Base-by-base conservation (phyloP, 2,113 vertebrate genomes). In the Brachirus orientalis region DNA sequence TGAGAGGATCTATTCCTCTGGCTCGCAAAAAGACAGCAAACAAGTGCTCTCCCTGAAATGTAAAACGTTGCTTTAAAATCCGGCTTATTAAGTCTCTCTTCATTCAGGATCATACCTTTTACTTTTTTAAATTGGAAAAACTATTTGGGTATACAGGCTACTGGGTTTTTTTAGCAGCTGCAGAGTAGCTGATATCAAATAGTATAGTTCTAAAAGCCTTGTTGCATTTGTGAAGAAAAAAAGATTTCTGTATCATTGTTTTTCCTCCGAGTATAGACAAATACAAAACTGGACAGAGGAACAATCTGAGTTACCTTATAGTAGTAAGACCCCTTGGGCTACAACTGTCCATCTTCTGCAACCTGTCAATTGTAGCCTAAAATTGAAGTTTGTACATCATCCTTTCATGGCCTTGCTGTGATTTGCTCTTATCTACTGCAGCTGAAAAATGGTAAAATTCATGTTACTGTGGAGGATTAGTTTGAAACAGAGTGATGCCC, bases 401-500 rank as follows among this genome's bases (percentile, higher is more conserved):
- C 18, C 60, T 54, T 56, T 10, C 8, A 17, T 45, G 52, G 53
- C 10, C 76, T 75, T 69, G 18, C 12, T 45, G 47, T 45, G 35
- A 19, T n/a, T n/a, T n/a, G n/a, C n/a, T n/a, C n/a, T n/a, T n/a
- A n/a, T n/a, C n/a, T n/a, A n/a, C n/a, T n/a, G n/a, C n/a, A n/a
- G n/a, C n/a, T n/a, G n/a, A n/a, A n/a, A n/a, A n/a, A n/a, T n/a
- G n/a, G n/a, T n/a, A n/a, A n/a, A n/a, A n/a, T n/a, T n/a, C n/a
- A n/a, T 9, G 17, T 67, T 72, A 53, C 35, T 59, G 51, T 47
- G n/a, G 17, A 47, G 55, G 62, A 61, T 68, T 64, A 77, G 36
- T 50, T 51, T 59, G 17, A 56, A 74, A 70, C 43, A 64, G 69
- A 71, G 64, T 36, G 14, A 57, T 63, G 51, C 61, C 54, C 41